Base-by-base conservation (phyloP, 2,888 invertebrate species). In the Andrena camellia region DNA sequence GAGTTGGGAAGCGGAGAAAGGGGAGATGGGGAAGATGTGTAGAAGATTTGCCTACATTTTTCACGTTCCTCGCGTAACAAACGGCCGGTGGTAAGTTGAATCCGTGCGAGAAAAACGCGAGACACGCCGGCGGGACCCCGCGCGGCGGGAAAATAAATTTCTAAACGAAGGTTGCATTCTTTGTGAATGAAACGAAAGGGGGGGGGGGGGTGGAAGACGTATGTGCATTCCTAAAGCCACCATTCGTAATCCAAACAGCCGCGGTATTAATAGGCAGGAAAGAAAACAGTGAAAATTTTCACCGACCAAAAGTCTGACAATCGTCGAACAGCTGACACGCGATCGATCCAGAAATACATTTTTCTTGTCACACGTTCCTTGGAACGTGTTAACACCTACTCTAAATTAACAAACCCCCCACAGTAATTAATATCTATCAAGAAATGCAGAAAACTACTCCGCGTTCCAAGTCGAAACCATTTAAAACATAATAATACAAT, bases 281-380 rank as follows among this genome's bases (percentile, higher is more conserved):
- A 84, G 88, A 88, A 88, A 88, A 88, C 88, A 86, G 80, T 72
- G 84, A 88, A 88, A 88, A 88, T 74, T 88, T 88, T 88, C 81
- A 87, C 74, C 78, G 85, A 74, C 57, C 72, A 0, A 62, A 64
- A 7, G 50, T 74, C 83, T 80, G 86, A 88, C 88, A 88, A 85
- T 88, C 77, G 74, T 84, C 83, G 82, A 75, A 81, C 74, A 83
- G 80, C 78, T 83, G 88, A 85, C 78, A 81, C 63, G 52, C 78
- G 83, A 64, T 63, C 57, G 29, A 10, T 29, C 50, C 57, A 68
- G 66, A 84, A 84, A 88, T 81, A 86, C 10, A 64, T 71, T 33
- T 62, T 52, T 71, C 29, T 5, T 73, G 17, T 81, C 78, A 50
- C 71, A 63, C 63, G 74, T 59, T 64, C 29, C 23, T 5, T n/a